These are phyloP conservation scores for Macquaria australasica DNA, from an alignment of 2,113 vertebrate genomes.

Conservation along the genomic window DNA sequence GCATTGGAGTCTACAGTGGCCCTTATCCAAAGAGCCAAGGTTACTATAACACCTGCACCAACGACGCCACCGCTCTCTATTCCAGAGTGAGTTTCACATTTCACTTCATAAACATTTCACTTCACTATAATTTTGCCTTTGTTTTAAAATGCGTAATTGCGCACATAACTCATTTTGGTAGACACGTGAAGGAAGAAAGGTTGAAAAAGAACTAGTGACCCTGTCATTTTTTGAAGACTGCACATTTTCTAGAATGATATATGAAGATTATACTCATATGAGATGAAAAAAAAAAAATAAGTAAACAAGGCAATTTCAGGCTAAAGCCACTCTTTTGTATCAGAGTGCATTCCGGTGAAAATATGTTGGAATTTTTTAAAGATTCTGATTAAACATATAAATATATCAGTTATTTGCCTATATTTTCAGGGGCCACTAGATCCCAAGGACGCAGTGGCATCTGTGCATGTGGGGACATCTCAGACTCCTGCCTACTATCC, in stretches of 20 bases:
- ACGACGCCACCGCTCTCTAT: constrained; percentile 91
- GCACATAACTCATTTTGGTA: not conserved
- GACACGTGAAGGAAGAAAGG: not conserved
- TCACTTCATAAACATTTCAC: not conserved
- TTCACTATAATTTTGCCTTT: not conserved
- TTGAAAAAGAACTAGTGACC: not conserved
- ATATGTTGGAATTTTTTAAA: not conserved
- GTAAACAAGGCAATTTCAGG: not conserved
- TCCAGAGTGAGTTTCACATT: constrained; percentile 86
- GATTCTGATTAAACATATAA: not conserved
- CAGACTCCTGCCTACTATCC: constrained; percentile 91
- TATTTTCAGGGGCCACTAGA: constrained; percentile 88
- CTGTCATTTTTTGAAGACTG: not conserved
- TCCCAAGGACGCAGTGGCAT: constrained; percentile 88
- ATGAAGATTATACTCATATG: not conserved
- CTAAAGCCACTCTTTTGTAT: not conserved
- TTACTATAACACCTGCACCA: constrained; percentile 91
- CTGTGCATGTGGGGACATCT: constrained; percentile 87
- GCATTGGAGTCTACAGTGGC: constrained; percentile 90
- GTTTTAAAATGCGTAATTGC: not conserved
- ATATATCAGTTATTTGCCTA: not conserved
- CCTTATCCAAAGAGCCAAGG: constrained; percentile 90
- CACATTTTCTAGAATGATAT: not conserved
- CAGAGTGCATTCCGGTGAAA: not conserved
- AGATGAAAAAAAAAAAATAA: not conserved